These are phyloP conservation scores for Scaptomyza parva DNA, from an alignment of 2,888 invertebrate species.

Conservation along the genomic window DNA sequence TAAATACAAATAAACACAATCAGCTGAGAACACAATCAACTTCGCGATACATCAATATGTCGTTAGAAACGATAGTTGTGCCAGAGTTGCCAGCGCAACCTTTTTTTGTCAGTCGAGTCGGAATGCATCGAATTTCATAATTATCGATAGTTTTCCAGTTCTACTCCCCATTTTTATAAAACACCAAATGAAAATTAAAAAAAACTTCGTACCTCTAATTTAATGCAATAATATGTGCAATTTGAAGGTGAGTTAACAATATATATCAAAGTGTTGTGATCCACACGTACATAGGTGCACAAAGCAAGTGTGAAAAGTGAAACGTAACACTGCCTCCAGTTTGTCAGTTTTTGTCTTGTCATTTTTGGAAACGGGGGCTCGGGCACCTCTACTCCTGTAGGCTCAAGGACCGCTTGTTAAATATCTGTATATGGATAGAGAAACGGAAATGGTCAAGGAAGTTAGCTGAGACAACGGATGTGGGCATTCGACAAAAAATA, in stretches of 20 bases:
- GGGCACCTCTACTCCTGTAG: conserved; percentile 32
- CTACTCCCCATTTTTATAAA: conserved; percentile 66
- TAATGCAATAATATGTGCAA: conserved; percentile 83
- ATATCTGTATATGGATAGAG: conserved; percentile 11
- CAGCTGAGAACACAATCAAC: conserved; percentile 31
- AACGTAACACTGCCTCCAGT: conserved; percentile 65
- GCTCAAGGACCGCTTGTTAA: conserved; percentile 46
- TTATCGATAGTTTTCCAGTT: conserved; percentile 56
- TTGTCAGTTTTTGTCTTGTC: conserved; percentile 47
- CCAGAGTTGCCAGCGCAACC: conserved; percentile 15
- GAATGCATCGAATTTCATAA: conserved; percentile 25
- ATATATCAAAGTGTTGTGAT: conserved; percentile 1
- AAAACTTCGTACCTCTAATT: conserved; percentile 75
- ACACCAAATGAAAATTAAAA: conserved; percentile 73
- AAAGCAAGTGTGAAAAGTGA: conserved; percentile 63
- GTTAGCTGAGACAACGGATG: background rate
- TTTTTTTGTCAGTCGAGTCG: background rate
- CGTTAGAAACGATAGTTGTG: conserved; percentile 24
- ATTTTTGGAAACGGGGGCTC: conserved; percentile 30
- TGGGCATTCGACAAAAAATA: conserved; percentile 5
- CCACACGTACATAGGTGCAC: conserved; percentile 1
- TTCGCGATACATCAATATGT: conserved; percentile 4
- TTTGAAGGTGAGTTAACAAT: conserved; percentile 81
- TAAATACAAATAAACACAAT: background rate
- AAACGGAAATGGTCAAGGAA: background rate